Conservation (phyloP, 2,888 invertebrate species). For the Colletes collaris region DNA sequence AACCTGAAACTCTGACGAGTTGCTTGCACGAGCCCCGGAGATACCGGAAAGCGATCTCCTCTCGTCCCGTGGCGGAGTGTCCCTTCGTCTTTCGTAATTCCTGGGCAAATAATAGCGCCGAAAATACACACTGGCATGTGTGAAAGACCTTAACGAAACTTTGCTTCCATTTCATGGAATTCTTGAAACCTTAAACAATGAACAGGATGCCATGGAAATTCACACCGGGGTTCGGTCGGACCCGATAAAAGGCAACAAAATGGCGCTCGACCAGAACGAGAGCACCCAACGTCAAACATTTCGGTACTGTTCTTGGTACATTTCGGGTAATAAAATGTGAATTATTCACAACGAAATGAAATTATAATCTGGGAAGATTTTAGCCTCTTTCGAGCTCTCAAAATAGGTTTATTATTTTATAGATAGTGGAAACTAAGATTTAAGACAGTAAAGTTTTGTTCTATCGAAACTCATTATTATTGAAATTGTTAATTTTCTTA, state of each 20-base stretch:
- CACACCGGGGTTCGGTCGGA: constrained; percentile 15
- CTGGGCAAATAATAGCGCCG: constrained; percentile 56
- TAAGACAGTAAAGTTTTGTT: too few species aligned
- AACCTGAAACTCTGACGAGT: constrained; percentile 20
- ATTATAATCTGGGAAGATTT: too few species aligned
- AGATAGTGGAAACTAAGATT: too few species aligned
- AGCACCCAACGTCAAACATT: neutral
- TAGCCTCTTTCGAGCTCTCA: too few species aligned
- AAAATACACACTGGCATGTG: constrained; percentile 59
- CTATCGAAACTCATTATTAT: too few species aligned
- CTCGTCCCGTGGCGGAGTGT: constrained; percentile 37
- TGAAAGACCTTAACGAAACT: constrained; percentile 56
- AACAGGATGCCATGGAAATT: constrained; percentile 34
- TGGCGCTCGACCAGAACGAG: constrained; percentile 17
- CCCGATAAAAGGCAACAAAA: constrained; percentile 27
- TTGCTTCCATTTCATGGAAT: constrained; percentile 56
- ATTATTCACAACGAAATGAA: neutral
- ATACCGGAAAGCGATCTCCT: constrained; percentile 44
- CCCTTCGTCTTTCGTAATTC: constrained; percentile 58
- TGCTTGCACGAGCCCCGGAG: neutral
- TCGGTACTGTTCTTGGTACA: too few species aligned
- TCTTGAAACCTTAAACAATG: constrained; percentile 49
- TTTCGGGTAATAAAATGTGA: neutral
- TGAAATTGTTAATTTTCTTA: too few species aligned
- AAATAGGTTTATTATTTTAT: too few species aligned